Evolutionary conservation across 2,888 invertebrate species (phyloP).

Genomic region (Steinernema scapterisci): DNA sequence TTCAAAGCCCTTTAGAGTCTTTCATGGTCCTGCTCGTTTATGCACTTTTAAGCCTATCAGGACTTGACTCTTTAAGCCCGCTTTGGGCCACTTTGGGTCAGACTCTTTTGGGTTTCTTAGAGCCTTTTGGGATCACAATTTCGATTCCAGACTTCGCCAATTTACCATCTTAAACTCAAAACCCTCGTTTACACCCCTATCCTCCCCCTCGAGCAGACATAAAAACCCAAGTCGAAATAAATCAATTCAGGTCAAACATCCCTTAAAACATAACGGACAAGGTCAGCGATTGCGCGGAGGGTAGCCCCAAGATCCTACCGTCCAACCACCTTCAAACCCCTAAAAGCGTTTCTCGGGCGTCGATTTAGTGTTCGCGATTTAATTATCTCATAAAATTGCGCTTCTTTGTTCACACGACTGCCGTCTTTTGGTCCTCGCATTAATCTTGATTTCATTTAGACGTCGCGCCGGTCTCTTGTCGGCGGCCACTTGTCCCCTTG

Average conservation of each 20-base stretch:
- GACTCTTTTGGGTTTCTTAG: too few species aligned
- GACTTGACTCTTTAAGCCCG: too few species aligned
- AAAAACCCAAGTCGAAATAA: background rate
- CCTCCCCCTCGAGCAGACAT: too few species aligned
- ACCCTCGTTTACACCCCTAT: background rate
- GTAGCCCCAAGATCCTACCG: background rate
- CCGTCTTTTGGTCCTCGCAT: background rate
- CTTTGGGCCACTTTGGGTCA: too few species aligned
- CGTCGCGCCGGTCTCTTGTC: background rate
- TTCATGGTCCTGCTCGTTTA: too few species aligned
- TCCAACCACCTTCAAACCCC: background rate
- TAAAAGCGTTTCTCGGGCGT: background rate
- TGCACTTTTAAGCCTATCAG: too few species aligned
- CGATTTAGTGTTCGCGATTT: constrained; percentile 30
- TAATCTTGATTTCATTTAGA: constrained; percentile 30
- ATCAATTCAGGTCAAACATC: constrained; percentile 14
- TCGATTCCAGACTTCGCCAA: too few species aligned
- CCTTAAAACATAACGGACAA: constrained; percentile 26
- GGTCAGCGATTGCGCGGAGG: constrained; percentile 3
- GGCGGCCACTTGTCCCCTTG: background rate
- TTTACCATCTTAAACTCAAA: background rate
- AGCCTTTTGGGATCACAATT: too few species aligned
- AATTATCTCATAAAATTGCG: constrained; percentile 29
- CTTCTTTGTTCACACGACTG: constrained; percentile 20
- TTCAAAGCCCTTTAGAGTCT: too few species aligned